These are phyloP conservation scores for Oncorhynchus mykiss DNA, from an alignment of 2,113 vertebrate species.

Conservation along the genomic window DNA sequence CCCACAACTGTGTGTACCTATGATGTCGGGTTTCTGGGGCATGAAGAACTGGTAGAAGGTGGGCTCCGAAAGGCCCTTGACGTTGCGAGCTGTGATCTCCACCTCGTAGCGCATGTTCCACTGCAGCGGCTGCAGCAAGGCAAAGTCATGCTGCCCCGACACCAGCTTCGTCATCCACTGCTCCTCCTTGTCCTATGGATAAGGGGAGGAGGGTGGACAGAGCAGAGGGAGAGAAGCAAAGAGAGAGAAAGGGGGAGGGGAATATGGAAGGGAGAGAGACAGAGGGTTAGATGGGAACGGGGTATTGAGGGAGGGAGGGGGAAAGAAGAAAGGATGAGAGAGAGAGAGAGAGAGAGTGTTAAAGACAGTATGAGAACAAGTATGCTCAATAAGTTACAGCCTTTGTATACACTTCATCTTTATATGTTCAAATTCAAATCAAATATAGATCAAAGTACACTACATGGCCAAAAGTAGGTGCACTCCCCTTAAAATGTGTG, in stretches of 20 bases:
- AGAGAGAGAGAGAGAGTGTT: not conserved
- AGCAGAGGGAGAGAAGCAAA: not conserved
- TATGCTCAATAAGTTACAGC: not conserved
- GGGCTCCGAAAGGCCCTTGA: slow-evolving; percentile 93
- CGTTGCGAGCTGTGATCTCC: slow-evolving; percentile 94
- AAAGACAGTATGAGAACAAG: not conserved
- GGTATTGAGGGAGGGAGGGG: not conserved
- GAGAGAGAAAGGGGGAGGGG: not conserved
- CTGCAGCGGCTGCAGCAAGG: slow-evolving; percentile 90
- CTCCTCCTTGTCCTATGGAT: slow-evolving; percentile 88
- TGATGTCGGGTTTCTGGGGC: slow-evolving; percentile 96
- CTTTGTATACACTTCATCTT: not conserved
- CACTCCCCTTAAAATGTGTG: no score
- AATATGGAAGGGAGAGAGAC: not conserved
- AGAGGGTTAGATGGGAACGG: not conserved
- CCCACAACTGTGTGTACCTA: slow-evolving; percentile 79
- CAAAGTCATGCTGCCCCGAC: slow-evolving; percentile 89
- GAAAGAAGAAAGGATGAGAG: not conserved
- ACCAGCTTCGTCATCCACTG: slow-evolving; percentile 96
- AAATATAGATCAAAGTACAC: not conserved
- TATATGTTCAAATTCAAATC: not conserved
- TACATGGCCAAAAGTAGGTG: no score
- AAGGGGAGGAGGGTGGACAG: not conserved
- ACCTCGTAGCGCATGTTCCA: slow-evolving; percentile 97
- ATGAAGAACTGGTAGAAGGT: slow-evolving; percentile 95